Evolutionary conservation across 2,113 vertebrate genomes (phyloP).

Genomic region (Illadopsis cleaveri): DNA sequence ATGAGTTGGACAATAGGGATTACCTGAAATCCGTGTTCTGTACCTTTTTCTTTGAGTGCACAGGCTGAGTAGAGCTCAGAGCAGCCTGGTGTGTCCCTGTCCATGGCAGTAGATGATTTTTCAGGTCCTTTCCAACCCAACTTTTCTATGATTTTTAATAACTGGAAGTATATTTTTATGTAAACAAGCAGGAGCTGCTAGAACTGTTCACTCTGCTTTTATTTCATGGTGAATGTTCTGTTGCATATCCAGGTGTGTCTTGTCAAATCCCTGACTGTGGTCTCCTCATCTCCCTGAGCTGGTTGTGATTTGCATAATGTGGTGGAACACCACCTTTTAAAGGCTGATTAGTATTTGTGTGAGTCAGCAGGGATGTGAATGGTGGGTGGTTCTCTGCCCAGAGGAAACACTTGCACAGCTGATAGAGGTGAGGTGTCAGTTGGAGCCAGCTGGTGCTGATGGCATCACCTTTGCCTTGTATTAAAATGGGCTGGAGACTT

Average conservation of each 20-base stretch:
- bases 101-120: background rate
- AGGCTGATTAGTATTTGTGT: background rate
- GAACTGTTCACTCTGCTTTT: background rate
- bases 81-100: background rate
- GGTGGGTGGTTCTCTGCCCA: background rate
- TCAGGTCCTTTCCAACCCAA: background rate
- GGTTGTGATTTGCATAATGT: accelerated
- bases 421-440: background rate
- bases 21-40: accelerated
- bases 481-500: background rate
- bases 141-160: background rate
- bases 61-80: background rate
- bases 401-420: background rate
- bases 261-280: background rate
- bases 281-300: background rate
- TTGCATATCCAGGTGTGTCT: background rate
- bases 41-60: background rate
- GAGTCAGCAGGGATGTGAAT: background rate
- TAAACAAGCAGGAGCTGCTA: background rate
- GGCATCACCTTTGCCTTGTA: background rate
- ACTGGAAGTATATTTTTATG: background rate
- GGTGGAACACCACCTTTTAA: background rate
- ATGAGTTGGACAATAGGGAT: background rate
- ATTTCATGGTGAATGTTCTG: background rate
- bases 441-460: background rate